These are phyloP conservation scores for Pristionchus maxplancki DNA, from an alignment of 2,888 invertebrate species.

Conservation along the genomic window DNA sequence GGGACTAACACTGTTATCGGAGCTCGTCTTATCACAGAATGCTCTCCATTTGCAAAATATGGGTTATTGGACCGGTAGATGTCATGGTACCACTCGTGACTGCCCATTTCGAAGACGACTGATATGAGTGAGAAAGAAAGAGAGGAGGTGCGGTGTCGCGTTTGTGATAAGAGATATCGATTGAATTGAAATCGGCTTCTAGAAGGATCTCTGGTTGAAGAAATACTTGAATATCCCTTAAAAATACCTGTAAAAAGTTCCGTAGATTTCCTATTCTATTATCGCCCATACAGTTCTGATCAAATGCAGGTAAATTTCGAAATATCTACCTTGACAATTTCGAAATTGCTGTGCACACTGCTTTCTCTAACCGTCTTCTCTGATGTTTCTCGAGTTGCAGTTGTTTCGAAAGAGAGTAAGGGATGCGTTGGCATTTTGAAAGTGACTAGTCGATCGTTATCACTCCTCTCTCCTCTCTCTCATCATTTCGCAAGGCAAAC, in stretches of 20 bases:
- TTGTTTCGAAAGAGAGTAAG: constrained; percentile 15
- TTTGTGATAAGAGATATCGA: constrained; percentile 8
- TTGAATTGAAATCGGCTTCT: neutral
- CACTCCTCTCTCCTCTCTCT: neutral
- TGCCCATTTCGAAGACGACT: constrained; percentile 4
- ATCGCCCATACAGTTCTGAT: neutral
- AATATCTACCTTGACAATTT: neutral
- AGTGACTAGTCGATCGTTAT: neutral
- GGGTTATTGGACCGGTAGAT: neutral
- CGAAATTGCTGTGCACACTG: neutral
- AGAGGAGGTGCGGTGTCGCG: neutral
- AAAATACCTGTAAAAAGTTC: neutral
- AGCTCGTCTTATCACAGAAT: neutral
- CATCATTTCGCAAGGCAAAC: constrained; percentile 24
- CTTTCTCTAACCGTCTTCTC: neutral
- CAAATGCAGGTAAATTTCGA: neutral
- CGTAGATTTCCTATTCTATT: neutral
- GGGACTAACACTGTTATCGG: constrained; percentile 11
- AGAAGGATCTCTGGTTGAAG: neutral
- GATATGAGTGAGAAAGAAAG: neutral
- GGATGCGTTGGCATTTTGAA: neutral
- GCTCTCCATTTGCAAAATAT: neutral
- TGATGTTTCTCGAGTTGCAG: neutral
- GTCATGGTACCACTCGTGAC: neutral
- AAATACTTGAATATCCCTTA: neutral